Base-by-base conservation (phyloP, 37 sponge, comb jelly and placozoan species). In the Halichondria panicea region DNA sequence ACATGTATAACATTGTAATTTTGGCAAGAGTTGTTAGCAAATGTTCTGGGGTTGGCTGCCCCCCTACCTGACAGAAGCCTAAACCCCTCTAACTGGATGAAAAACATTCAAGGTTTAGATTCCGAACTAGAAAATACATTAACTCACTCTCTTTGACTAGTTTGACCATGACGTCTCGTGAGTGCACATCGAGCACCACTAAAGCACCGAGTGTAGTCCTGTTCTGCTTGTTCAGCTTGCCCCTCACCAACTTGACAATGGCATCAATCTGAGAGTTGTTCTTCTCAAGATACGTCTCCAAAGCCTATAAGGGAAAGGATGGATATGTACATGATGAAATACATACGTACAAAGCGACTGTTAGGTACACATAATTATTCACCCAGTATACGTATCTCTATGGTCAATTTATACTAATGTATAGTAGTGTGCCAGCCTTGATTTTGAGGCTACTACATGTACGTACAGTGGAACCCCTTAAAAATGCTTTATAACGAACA, bases 111-210 rank as follows among this genome's bases (percentile, higher is more conserved):
- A n/a, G n/a, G n/a, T n/a, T n/a, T n/a, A n/a, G n/a, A n/a, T n/a
- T n/a, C n/a, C n/a, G n/a, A n/a, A n/a, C n/a, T n/a, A n/a, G n/a
- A n/a, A n/a, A 48, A 48, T 18, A 6, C 4, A 21, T 33, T 59
- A 22, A 59, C 94, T 86, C 33, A 94, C 94, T 81, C 66, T 84
- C 81, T 48, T 87, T 68, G 40, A 96, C 94, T 8, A 96, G 87
- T 45, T 91, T 90, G 59, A 82, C 81, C 63, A 99, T 81, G 6
- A 99, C 99, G 84, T 99, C 99, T 45, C 99, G 79, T 28, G 96
- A 78, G 72, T 99, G 99, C 27, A 99, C 99, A 84, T 99, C 99
- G 71, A 99, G 72, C 66, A 95, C 97, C 0, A 99, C 92, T 61
- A 99, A 84, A 12, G 99, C 99, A 42, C 97, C 96, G 22, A 99